A percentile compares a stretch with the other conserved stretches of the same genome.
phyloP scores from a whole-genome alignment of 2,797 vertebrate genomes.

The Takifugu ocellatus region DNA sequence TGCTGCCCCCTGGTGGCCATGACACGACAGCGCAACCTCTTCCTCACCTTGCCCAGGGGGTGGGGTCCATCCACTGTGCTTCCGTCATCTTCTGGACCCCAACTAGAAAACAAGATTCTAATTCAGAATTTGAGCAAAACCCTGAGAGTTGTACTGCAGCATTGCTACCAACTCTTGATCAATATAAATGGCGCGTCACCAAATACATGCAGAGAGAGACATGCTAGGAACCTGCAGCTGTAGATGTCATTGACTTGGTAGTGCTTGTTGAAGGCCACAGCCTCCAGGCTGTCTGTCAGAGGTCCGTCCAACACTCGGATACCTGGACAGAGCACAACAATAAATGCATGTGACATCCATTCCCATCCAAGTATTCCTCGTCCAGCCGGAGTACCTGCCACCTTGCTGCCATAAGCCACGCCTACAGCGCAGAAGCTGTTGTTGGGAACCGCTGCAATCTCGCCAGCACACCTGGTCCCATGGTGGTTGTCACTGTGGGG shows the following conservation, averaged over 20 bases:
- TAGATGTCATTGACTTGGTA: constrained; percentile 99
- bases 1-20: constrained; percentile 61
- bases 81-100: constrained; percentile 97
- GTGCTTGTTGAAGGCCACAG: constrained; percentile 96
- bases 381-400: constrained; percentile 80
- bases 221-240: constrained; percentile 90
- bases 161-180: too few species aligned
- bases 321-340: constrained; percentile 69
- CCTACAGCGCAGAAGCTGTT: constrained; percentile 96
- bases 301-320: constrained; percentile 95
- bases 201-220: neutral
- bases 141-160: neutral
- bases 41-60: constrained; percentile 89
- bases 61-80: constrained; percentile 96
- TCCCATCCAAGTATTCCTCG: neutral
- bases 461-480: constrained; percentile 92
- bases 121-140: constrained; percentile 3
- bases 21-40: neutral
- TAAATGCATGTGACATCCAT: neutral
- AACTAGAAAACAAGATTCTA: constrained; percentile 69
- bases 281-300: constrained; percentile 96
- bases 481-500: constrained; percentile 89
- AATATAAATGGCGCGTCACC: neutral
- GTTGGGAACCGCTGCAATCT: constrained; percentile 93
- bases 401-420: constrained; percentile 89